Percentiles rank a stretch among this genome's conserved stretches.
Evolutionary conservation across 2,888 invertebrate genomes (phyloP).

Genomic region (Frankliniella fusca): DNA sequence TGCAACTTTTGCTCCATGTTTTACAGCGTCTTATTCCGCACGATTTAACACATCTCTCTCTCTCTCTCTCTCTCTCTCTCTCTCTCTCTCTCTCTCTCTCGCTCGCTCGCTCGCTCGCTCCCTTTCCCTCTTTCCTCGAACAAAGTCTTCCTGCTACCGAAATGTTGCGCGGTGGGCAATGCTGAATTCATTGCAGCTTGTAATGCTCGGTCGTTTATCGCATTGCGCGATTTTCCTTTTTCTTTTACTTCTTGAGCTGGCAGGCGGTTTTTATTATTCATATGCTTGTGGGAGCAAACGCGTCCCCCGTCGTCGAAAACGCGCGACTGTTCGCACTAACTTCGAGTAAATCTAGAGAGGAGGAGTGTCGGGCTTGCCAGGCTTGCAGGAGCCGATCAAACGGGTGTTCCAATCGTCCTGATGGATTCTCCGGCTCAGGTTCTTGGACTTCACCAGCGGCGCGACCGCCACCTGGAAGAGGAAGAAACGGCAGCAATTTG

Average conservation of each 20-base stretch:
- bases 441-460: too few relatives aligned
- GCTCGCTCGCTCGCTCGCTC: neutral
- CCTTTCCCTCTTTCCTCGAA: neutral
- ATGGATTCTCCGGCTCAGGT: too few relatives aligned
- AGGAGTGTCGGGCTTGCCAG: neutral
- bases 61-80: neutral
- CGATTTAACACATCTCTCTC: neutral
- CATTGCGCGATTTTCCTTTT: slow-evolving; percentile 1
- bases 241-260: neutral
- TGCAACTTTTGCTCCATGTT: slow-evolving; percentile 15
- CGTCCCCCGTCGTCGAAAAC: neutral
- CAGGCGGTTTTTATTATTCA: slow-evolving; percentile 3
- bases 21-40: slow-evolving; percentile 19
- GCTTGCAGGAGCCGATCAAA: too few relatives aligned
- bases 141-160: neutral
- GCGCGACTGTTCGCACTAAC: neutral
- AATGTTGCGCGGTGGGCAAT: neutral
- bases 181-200: slow-evolving; percentile 18
- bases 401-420: too few relatives aligned
- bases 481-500: too few relatives aligned
- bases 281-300: neutral
- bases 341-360: neutral
- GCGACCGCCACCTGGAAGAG: too few relatives aligned
- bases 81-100: neutral
- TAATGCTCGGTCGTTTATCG: slow-evolving; percentile 13